Percentiles rank a stretch among this genome's conserved stretches.
phyloP scores from a whole-genome alignment of 1,140 invertebrate genomes.

The Doryteuthis pealeii region DNA sequence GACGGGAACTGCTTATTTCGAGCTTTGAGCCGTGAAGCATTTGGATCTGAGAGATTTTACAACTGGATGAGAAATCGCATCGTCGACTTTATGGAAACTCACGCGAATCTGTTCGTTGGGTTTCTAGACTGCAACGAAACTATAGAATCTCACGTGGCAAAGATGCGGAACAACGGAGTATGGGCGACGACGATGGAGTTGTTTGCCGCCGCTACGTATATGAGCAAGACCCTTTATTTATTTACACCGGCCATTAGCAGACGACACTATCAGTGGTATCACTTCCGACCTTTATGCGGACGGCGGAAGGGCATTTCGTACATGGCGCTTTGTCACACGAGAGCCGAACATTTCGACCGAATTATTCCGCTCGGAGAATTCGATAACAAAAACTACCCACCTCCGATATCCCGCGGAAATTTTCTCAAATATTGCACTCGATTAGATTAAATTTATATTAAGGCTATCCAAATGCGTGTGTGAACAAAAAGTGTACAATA shows the following conservation, averaged over 20 bases:
- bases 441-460: too few relatives aligned
- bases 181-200: slow-evolving; percentile 54
- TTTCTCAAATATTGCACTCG: background rate
- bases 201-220: slow-evolving; percentile 47
- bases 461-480: too few relatives aligned
- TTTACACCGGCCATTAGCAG: slow-evolving; percentile 43
- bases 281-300: slow-evolving; percentile 36
- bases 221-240: slow-evolving; percentile 47
- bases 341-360: slow-evolving; percentile 49
- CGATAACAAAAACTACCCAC: background rate
- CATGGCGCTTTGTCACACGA: slow-evolving; percentile 47
- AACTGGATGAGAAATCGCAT: slow-evolving; percentile 42
- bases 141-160: slow-evolving; percentile 35
- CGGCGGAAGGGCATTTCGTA: slow-evolving; percentile 13
- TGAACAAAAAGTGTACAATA: too few relatives aligned
- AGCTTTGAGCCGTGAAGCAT: slow-evolving; percentile 49
- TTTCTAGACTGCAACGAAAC: slow-evolving; percentile 38
- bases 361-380: slow-evolving; percentile 26
- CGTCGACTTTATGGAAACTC: slow-evolving; percentile 41
- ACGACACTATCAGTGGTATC: slow-evolving; percentile 42
- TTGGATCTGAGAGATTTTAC: slow-evolving; percentile 45
- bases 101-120: slow-evolving; percentile 42
- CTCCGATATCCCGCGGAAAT: background rate
- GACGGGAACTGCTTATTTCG: slow-evolving; percentile 57
- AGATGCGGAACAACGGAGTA: slow-evolving; percentile 36